Evolutionary conservation across 2,888 invertebrate genomes (phyloP), one percentile per base, ranked within the genome.

Genomic region (Calameuta pallipes): DNA sequence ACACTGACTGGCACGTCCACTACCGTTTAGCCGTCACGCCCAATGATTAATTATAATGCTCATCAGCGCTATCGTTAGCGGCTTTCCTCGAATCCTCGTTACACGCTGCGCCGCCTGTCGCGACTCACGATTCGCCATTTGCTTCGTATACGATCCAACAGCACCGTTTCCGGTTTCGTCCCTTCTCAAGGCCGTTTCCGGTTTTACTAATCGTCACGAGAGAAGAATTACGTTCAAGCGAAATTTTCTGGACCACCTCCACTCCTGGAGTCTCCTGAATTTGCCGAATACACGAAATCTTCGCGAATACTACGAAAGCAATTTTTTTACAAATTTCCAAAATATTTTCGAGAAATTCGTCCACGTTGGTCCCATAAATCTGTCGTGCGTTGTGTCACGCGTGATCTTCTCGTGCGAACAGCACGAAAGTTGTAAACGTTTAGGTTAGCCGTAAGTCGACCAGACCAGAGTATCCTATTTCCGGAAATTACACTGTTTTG

Each of bases 31-130:
- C 71, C 71, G 71, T 71, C 71, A 33, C 71, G 4, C 71, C 35
- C 56, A 69, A 74, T 77, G 77, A 77, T 77, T 77, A 74, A 77
- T 77, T 75, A 69, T 69, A 74, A 77, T 74, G 77, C 74, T 77
- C 77, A 74, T 77, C 77, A 77, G 74, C 74, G 77, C 31, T 71
- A 71, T 31, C 71, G 71, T 71, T 31, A 31, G 71, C 71, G 56
- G 56, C 56, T 56, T 56, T 56, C 23, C 56, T 23, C 56, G 56
- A 23, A 56, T 56, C 56, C 56, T 56, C 56, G 23, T 23, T 56
- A 56, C 56, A 56, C 41, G 41, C 56, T 56, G 56, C 56, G 56
- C 56, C 56, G 56, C 23, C 56, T 56, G 56, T 23, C 56, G 56
- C 56, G 56, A 56, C 56, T 56, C 56, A 23, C 56, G 23, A 56